Conservation (phyloP, 2,113 vertebrate genomes). For the Sinocyclocheilus rhinocerous region DNA sequence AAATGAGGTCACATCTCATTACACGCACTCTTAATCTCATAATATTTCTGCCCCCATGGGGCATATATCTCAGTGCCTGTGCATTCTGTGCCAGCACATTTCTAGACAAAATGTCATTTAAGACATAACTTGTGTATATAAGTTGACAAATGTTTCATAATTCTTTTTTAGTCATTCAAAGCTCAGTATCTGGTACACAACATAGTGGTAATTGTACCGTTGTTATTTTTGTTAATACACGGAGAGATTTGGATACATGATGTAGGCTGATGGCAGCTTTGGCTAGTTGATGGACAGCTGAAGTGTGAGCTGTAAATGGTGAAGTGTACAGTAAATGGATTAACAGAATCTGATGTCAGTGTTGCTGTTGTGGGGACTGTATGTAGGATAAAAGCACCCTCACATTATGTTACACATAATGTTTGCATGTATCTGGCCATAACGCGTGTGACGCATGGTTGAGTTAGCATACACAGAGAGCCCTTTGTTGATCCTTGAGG, state of each 20-base stretch:
- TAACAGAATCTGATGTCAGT: neutral
- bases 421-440: slow-evolving; percentile 56
- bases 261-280: neutral
- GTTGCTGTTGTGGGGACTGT: slow-evolving; percentile 12
- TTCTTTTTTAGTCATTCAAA: neutral
- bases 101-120: slow-evolving; percentile 40
- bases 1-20: slow-evolving; percentile 52
- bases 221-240: neutral
- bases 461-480: neutral
- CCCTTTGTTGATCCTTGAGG: neutral
- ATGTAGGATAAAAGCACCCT: neutral
- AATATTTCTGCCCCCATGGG: slow-evolving; percentile 69
- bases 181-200: neutral
- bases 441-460: neutral
- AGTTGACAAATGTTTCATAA: slow-evolving; percentile 10
- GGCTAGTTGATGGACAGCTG: neutral
- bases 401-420: slow-evolving; percentile 1
- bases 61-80: slow-evolving; percentile 66
- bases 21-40: slow-evolving; percentile 16
- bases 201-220: neutral
- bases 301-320: neutral
- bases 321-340: neutral
- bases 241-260: no score
- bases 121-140: slow-evolving; percentile 36
- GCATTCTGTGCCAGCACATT: slow-evolving; percentile 21